Percentiles rank a stretch among this genome's conserved stretches.
These are phyloP conservation scores for Sciurus niger DNA, from an alignment of 2,113 vertebrate species.

Conservation along the genomic window DNA sequence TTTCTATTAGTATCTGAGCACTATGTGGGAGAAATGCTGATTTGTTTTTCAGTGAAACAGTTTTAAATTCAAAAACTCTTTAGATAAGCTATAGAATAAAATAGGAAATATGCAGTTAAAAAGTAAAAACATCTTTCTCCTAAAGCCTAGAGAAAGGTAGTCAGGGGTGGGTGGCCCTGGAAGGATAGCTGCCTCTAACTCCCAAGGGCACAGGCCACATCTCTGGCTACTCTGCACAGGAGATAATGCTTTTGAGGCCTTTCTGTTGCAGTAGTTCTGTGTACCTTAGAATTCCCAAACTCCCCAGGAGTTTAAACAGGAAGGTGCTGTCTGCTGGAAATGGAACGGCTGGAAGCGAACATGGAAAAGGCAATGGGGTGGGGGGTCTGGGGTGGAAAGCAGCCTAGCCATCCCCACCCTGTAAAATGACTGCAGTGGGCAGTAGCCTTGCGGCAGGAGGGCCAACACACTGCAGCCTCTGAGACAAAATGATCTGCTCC, in stretches of 20 bases:
- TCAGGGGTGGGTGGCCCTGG: too few relatives aligned
- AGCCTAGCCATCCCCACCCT: neutral
- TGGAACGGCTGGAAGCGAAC: neutral
- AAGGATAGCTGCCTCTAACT: neutral
- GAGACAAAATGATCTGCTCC: neutral
- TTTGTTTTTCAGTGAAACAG: neutral
- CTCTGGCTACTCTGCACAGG: neutral
- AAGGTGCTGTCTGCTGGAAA: constrained; percentile 13
- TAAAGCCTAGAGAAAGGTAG: neutral
- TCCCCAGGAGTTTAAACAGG: neutral
- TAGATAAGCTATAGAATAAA: neutral
- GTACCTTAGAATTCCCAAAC: neutral
- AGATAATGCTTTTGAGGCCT: neutral
- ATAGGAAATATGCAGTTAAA: neutral
- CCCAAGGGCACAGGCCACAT: neutral
- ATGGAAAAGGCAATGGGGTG: neutral
- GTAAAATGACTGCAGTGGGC: neutral
- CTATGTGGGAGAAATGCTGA: neutral
- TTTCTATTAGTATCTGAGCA: neutral
- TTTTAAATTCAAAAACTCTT: constrained; percentile 36
- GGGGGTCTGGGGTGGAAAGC: neutral
- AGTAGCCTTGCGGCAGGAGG: constrained; percentile 61
- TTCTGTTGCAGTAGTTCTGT: neutral
- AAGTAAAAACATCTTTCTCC: neutral
- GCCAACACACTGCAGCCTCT: neutral